A percentile compares a stretch with the other conserved stretches of the same genome.
These are phyloP conservation scores for Echinops telfairi DNA, from an alignment of 2,113 vertebrate species.

Conservation along the genomic window DNA sequence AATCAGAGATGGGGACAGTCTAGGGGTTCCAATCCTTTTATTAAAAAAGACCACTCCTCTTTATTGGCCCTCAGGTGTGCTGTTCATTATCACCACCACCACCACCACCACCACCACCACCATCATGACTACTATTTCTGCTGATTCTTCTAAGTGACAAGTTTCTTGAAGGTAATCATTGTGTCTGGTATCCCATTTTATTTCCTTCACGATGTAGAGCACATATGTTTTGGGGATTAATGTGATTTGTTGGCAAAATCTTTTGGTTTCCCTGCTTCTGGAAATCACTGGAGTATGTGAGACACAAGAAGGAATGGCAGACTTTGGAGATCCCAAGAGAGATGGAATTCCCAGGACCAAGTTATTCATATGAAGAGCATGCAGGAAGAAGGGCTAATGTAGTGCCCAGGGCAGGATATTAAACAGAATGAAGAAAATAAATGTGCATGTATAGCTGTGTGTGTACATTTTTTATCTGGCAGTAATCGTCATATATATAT, in stretches of 20 bases:
- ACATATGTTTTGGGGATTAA: not conserved
- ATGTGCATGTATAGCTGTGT: not conserved
- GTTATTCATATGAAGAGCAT: constrained; percentile 40
- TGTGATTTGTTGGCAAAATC: constrained; percentile 30
- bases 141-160: not conserved
- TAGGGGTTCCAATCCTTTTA: not conserved
- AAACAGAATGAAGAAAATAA: constrained; percentile 19
- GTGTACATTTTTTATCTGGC: constrained; percentile 21
- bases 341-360: constrained; percentile 29
- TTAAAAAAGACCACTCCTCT: constrained; percentile 33
- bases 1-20: not conserved
- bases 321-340: not conserved
- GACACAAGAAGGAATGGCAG: constrained; percentile 17
- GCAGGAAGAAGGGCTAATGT: constrained; percentile 27
- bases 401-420: not conserved
- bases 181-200: not conserved
- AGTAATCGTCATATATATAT: not conserved
- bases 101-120: not conserved
- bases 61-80: not conserved
- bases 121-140: not conserved
- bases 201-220: not conserved
- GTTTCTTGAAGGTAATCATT: not conserved
- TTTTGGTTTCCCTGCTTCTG: constrained; percentile 12
- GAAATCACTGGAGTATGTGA: not conserved
- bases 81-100: not conserved